Base-by-base conservation (phyloP, 2,797 vertebrate genomes). In the Catostomus latipinnis region DNA sequence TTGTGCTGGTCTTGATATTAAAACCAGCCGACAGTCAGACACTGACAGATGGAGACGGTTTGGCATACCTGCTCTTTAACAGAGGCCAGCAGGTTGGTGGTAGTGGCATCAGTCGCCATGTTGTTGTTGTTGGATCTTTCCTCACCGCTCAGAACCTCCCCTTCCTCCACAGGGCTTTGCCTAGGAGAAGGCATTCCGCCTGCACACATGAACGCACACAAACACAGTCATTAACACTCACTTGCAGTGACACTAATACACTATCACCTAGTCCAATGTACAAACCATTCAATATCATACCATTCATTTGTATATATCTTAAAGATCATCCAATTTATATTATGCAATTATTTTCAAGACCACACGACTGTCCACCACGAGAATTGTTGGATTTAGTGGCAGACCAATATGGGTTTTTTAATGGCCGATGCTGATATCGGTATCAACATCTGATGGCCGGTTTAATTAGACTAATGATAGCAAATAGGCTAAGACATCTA, bases 11-110 rank as follows among this genome's bases (percentile, higher is more conserved):
- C 34, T 34, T 34, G 2, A 4, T 2, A 34, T 34, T 34, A 34
- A 34, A 34, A 34, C 34, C 4, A 34, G 34, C 4, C 34, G 2
- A 34, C 34, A 67, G 62, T 43, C 61, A 73, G 61, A 73, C 53
- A 6, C 52, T n/a, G 18, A 52, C 54, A 61, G 56, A 65, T 18
- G 58, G 70, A 66, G 50, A 0, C 2, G 0, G 43, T 63, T 18
- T 10, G 7, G 4, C 46, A 14, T 90, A 95, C 97, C 97, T 99
- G 97, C 90, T 99, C 97, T 93, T 99, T 99, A 48, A 99, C 97
- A 13, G 97, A 99, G 71, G 97, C 97, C 88, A 99, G 87, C 85
- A 99, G 96, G 91, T 95, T 98, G n/a, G 91, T 97, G 88, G 97
- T 96, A 82, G 96, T 97, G 79, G 82, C 61, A 67, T 95, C 95